Evolutionary conservation across 2,797 vertebrate genomes (phyloP).

Genomic region (Thripadectes ignobilis): DNA sequence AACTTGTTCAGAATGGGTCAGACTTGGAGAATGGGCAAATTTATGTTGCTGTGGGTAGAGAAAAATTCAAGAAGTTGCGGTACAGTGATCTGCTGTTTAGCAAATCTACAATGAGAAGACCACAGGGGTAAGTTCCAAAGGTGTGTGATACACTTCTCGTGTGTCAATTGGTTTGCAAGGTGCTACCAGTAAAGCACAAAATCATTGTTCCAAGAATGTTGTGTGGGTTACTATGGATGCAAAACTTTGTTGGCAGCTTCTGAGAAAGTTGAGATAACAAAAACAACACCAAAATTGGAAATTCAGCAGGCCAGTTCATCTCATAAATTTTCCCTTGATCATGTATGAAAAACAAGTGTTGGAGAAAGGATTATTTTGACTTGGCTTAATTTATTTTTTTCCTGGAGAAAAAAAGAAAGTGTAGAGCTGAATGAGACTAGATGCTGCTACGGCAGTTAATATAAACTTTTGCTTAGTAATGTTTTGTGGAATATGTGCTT

Average conservation of each 20-base stretch:
- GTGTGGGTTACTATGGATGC: background rate
- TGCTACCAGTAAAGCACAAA: background rate
- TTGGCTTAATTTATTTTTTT: background rate
- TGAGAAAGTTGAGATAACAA: background rate
- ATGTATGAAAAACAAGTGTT: background rate
- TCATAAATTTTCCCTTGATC: background rate
- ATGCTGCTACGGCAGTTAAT: background rate
- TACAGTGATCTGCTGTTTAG: constrained; percentile 88
- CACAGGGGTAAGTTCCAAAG: constrained; percentile 81
- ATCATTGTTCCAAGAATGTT: background rate
- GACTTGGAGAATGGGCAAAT: constrained; percentile 92
- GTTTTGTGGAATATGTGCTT: background rate
- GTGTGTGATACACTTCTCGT: background rate
- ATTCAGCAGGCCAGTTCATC: background rate
- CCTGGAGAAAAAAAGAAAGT: background rate
- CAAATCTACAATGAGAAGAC: constrained; percentile 82
- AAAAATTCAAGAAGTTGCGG: constrained; percentile 90
- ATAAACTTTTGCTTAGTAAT: background rate
- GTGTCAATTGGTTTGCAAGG: background rate
- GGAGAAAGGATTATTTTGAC: background rate
- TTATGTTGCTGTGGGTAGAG: constrained; percentile 94
- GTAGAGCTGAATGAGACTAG: background rate
- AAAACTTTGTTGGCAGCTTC: background rate
- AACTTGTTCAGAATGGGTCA: constrained; percentile 83
- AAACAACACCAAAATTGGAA: background rate